phyloP scores from a whole-genome alignment of 1,140 invertebrate species.

The Ectropis grisescens region DNA sequence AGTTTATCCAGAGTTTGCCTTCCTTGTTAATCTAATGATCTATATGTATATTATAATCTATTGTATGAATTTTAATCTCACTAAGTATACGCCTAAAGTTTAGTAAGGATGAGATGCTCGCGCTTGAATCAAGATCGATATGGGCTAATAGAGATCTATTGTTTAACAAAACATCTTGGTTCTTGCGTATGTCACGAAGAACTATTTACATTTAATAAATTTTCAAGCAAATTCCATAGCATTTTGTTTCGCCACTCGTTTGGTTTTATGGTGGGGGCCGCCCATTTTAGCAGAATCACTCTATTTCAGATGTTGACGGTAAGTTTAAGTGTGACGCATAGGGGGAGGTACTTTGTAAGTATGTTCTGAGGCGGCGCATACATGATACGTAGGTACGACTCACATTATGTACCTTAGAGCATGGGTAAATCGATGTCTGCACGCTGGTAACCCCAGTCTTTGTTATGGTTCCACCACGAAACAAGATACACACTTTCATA shows the following conservation, averaged over 20 bases:
- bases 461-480: no score
- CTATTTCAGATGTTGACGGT: constrained; percentile 69
- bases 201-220: constrained; percentile 51
- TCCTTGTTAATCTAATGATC: not conserved
- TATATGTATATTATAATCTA: constrained; percentile 7
- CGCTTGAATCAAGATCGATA: constrained; percentile 20
- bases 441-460: constrained; percentile 23
- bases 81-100: constrained; percentile 44
- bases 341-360: constrained; percentile 28
- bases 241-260: constrained; percentile 49
- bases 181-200: constrained; percentile 43
- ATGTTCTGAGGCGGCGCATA: constrained; percentile 10
- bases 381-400: constrained; percentile 25
- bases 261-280: constrained; percentile 52
- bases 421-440: constrained; percentile 35
- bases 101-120: constrained; percentile 45
- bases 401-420: constrained; percentile 19
- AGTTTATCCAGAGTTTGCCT: no score
- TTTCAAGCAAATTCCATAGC: constrained; percentile 57
- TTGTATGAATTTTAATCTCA: no score
- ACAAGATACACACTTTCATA: no score
- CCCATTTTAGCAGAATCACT: constrained; percentile 52
- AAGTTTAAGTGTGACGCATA: constrained; percentile 58
- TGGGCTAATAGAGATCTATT: constrained; percentile 20
- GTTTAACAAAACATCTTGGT: constrained; percentile 20